Evolutionary conservation across 2,113 vertebrate genomes (phyloP).

Genomic region (Cervus canadensis): DNA sequence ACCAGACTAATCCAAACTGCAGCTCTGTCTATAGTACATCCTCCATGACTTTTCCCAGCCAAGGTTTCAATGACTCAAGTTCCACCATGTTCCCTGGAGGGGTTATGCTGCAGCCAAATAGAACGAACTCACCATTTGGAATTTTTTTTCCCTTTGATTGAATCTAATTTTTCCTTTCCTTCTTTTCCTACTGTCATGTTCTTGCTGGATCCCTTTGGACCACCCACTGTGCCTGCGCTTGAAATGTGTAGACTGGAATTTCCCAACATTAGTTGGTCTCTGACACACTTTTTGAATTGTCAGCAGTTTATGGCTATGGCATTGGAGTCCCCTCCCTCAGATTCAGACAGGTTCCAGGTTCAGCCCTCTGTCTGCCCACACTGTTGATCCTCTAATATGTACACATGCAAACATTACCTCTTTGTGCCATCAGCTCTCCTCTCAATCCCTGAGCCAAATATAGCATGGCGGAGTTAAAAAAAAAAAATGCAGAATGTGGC

Average conservation of each 20-base stretch:
- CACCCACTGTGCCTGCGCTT: slow-evolving; percentile 51
- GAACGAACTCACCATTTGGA: slow-evolving; percentile 50
- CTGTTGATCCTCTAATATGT: neutral
- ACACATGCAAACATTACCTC: neutral
- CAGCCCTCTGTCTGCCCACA: neutral
- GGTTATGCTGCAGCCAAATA: slow-evolving; percentile 38
- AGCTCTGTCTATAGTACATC: slow-evolving; percentile 48
- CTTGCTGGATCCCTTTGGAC: slow-evolving; percentile 43
- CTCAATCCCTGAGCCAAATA: neutral
- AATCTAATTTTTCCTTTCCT: slow-evolving; percentile 61
- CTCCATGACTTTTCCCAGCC: slow-evolving; percentile 48
- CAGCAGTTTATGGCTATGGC: neutral
- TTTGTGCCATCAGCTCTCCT: neutral
- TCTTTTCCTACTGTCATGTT: slow-evolving; percentile 50
- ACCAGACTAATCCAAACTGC: slow-evolving; percentile 52
- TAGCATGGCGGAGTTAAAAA: neutral
- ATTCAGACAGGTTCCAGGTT: neutral
- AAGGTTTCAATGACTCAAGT: slow-evolving; percentile 61
- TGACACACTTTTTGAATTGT: slow-evolving; percentile 1
- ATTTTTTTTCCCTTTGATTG: slow-evolving; percentile 17
- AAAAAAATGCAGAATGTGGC: neutral
- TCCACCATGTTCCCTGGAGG: slow-evolving; percentile 55
- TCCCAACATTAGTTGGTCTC: neutral
- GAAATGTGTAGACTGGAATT: neutral
- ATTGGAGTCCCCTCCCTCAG: neutral